These are phyloP conservation scores for Heliconius hortense DNA, from an alignment of 2,888 invertebrate species.

Conservation along the genomic window DNA sequence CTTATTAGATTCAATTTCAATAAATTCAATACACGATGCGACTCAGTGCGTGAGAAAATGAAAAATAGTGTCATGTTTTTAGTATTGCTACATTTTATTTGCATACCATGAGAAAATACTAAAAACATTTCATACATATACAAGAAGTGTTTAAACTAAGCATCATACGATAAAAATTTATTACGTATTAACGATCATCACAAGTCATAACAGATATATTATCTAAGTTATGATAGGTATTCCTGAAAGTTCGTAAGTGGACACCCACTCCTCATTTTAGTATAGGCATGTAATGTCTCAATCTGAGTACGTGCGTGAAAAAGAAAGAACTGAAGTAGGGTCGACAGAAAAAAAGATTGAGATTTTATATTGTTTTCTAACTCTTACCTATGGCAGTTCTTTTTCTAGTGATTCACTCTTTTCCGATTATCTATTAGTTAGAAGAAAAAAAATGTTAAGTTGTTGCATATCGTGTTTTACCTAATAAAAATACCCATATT, in stretches of 20 bases:
- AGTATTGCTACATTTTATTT: no score
- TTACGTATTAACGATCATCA: constrained; percentile 1
- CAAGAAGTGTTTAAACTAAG: not conserved
- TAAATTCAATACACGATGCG: no score
- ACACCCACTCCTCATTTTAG: constrained; percentile 62
- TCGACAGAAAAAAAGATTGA: constrained; percentile 47
- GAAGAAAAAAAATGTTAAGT: no score
- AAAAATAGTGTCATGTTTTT: no score
- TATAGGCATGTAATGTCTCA: constrained; percentile 72
- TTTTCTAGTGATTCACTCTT: no score
- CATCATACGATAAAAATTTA: not conserved
- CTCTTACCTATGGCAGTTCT: not conserved
- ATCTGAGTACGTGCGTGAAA: constrained; percentile 64
- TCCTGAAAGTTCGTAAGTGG: constrained; percentile 57
- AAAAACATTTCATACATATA: not conserved
- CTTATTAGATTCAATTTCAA: no score
- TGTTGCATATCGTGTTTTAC: no score
- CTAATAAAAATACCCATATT: no score
- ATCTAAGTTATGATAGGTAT: constrained; percentile 45
- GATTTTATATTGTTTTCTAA: not conserved
- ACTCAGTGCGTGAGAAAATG: no score
- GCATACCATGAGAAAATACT: not conserved
- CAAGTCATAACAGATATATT: constrained; percentile 1
- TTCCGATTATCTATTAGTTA: no score
- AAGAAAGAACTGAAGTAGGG: constrained; percentile 65